Percentiles rank a stretch among this genome's conserved stretches.
These are phyloP conservation scores for Heterodera carotae DNA, from an alignment of 1,140 invertebrate species.

Conservation along the genomic window DNA sequence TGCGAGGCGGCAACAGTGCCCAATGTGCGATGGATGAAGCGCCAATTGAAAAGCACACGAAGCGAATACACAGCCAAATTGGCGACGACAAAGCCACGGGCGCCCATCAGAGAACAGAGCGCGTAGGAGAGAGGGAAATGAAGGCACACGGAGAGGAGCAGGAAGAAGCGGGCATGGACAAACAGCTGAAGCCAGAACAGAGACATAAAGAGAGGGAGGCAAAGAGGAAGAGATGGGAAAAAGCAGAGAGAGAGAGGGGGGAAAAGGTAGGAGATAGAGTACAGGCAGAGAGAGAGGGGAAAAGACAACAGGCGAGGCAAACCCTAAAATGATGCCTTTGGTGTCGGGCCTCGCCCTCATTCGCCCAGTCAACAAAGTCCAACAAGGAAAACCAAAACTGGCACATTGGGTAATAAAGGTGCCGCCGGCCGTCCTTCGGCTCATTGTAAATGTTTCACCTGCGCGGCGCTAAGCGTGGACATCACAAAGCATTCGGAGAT, in stretches of 20 bases:
- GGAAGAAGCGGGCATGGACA: slow-evolving; percentile 38
- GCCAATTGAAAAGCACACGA: slow-evolving; percentile 48
- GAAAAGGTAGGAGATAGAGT: background rate
- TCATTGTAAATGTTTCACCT: slow-evolving; percentile 34
- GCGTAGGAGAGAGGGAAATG: slow-evolving; percentile 41
- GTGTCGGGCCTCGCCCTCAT: no score
- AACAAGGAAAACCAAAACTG: no score
- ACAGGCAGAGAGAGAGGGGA: no score
- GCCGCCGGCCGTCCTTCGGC: no score
- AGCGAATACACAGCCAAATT: slow-evolving; percentile 40
- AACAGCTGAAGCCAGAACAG: slow-evolving; percentile 26
- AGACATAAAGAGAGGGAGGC: background rate
- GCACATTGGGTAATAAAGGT: no score
- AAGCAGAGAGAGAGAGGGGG: background rate
- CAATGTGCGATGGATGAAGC: slow-evolving; percentile 17
- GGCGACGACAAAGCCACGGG: slow-evolving; percentile 47
- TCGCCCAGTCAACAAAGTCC: no score
- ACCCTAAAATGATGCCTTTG: no score
- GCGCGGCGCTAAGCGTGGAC: slow-evolving; percentile 33
- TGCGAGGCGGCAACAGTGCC: background rate
- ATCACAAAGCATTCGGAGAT: slow-evolving; percentile 53
- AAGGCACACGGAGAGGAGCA: slow-evolving; percentile 35
- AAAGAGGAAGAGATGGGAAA: no score
- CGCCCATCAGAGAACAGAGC: slow-evolving; percentile 37
- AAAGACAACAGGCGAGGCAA: no score